Evolutionary conservation across 2,797 vertebrate genomes (phyloP), one percentile per base, ranked within the genome.

Genomic region (Sebastes matsubarae): DNA sequence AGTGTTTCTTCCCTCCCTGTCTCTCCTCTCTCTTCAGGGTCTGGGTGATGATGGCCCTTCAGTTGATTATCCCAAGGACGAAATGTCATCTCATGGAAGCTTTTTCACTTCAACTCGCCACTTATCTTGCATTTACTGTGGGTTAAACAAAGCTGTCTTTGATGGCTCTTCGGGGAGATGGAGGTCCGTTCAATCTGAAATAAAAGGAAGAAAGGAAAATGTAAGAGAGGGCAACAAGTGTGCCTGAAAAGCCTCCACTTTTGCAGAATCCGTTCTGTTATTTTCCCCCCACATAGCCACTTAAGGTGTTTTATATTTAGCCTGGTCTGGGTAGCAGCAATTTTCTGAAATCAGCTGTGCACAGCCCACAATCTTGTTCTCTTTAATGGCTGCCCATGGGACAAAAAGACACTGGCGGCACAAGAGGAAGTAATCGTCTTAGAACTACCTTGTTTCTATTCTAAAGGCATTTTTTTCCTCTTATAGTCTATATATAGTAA

Each of bases 81-180:
- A 81, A 88, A 86, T 88, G 70, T 90, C 79, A 91, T 93, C 88
- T 95, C 85, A 93, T 85, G 81, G 87, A 81, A 79, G 86, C 60
- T 70, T 65, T 68, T 79, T 76, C 38, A 27, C 64, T 77, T 84
- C 52, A 75, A 20, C 34, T 70, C 4, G 2, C 42, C 74, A 75
- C 68, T 68, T 80, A 77, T 77, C 72, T 72, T 83, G 29, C 32
- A 65, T 85, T 83, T 79, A 67, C 8, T 34, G 58, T 36, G 9
- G 68, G 18, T 72, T 55, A 52, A 50, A 46, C 18, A 71, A 84
- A 63, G 54, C 27, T 30, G 54, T 67, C 22, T 60, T 71, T 79
- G 78, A 86, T 70, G 72, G 68, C 64, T 85, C 80, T 82, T 85
- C 14, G 5, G 22, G 22, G 22, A 78, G 52, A 70, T n/a, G 16